Evolutionary conservation across 2,797 vertebrate genomes (phyloP).

Genomic region (Graptemys geographica): DNA sequence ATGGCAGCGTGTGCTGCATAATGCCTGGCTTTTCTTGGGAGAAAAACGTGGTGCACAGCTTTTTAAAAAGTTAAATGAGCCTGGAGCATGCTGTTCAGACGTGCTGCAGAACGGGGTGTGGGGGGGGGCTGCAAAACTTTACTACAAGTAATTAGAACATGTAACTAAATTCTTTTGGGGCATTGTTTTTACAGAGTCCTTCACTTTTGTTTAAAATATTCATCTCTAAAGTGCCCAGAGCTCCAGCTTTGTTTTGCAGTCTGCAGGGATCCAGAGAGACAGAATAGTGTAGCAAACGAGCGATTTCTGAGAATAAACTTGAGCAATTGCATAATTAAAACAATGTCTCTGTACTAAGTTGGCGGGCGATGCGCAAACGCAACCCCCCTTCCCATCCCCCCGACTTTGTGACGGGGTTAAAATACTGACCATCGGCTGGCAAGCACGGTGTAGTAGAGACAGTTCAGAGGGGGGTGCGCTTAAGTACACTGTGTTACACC

Average conservation of each 20-base stretch:
- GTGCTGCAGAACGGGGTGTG: background rate
- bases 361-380: background rate
- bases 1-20: background rate
- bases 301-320: slow-evolving; percentile 42
- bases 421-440: background rate
- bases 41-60: background rate
- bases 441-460: no score
- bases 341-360: background rate
- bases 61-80: background rate
- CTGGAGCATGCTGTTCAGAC: background rate
- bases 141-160: background rate
- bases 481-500: no score
- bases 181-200: background rate
- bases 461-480: no score
- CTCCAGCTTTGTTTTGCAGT: slow-evolving; percentile 46
- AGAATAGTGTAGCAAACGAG: slow-evolving; percentile 31
- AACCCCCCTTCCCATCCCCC: no score
- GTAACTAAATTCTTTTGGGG: background rate
- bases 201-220: background rate
- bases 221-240: background rate
- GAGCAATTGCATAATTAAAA: no score
- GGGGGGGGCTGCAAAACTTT: background rate
- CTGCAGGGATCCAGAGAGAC: background rate
- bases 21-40: no score
- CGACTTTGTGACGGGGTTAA: background rate